Evolutionary conservation across 2,888 invertebrate genomes (phyloP).

Genomic region (Drosophila antonietae): DNA sequence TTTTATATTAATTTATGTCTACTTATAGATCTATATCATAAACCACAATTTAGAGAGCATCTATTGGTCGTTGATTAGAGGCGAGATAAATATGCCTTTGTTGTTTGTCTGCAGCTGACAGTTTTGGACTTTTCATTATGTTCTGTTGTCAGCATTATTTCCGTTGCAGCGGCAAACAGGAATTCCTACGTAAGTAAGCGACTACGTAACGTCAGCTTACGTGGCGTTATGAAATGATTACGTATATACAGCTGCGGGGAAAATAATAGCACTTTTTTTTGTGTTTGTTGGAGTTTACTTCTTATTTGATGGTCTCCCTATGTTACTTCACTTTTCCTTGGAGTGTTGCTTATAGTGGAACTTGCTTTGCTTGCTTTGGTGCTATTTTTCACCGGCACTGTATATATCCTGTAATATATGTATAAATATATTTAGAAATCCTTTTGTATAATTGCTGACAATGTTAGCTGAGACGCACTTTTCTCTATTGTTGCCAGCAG

Average conservation of each 20-base stretch:
- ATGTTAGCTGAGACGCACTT: neutral
- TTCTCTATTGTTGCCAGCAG: neutral
- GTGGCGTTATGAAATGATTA: neutral
- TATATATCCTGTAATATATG: neutral
- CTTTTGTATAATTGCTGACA: neutral
- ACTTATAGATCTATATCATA: no score
- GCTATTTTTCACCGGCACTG: no score
- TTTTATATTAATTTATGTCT: neutral
- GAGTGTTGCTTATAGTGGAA: no score
- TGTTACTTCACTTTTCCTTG: no score
- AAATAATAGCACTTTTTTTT: no score
- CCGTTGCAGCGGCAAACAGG: constrained; percentile 2
- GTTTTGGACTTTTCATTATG: constrained; percentile 53
- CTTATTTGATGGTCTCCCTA: no score
- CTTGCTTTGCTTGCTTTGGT: no score
- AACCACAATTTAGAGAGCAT: neutral
- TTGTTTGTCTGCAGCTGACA: constrained; percentile 44
- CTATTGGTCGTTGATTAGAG: neutral
- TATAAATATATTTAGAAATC: neutral
- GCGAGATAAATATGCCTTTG: neutral
- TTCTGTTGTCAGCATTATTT: constrained; percentile 35
- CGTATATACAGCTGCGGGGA: neutral
- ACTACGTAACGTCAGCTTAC: constrained; percentile 1
- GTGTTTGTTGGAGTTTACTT: no score
- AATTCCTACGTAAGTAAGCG: constrained; percentile 1